Conservation (phyloP, 2,113 vertebrate species). For the Saguinus midas region DNA sequence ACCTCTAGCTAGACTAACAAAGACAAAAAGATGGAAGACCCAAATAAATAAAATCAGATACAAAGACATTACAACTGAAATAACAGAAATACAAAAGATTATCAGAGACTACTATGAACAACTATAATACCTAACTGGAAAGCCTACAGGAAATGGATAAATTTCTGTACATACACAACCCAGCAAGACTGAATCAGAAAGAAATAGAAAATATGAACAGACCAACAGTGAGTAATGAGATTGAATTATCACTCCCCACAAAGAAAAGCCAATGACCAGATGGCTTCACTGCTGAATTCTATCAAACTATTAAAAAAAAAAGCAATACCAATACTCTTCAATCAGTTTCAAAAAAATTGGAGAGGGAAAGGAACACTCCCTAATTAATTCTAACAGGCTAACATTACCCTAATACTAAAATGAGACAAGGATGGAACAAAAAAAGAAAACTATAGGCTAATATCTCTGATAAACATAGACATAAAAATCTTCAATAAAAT, state of each 20-base stretch:
- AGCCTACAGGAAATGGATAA: neutral
- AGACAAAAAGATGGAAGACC: neutral
- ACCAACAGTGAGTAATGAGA: neutral
- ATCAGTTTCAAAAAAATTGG: neutral
- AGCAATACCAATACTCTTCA: neutral
- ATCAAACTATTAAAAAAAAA: neutral
- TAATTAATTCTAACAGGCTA: neutral
- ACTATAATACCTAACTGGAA: neutral
- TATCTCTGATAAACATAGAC: neutral
- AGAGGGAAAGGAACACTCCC: neutral
- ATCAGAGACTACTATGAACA: neutral
- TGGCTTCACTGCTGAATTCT: neutral
- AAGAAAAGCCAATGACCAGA: neutral
- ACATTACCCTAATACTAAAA: neutral
- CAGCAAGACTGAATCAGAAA: neutral
- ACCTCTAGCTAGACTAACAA: neutral
- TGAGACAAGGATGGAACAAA: neutral
- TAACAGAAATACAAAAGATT: neutral
- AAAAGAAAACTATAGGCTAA: neutral
- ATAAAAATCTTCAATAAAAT: neutral
- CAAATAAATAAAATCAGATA: neutral
- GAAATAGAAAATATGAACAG: neutral
- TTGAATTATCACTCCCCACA: neutral
- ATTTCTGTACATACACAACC: neutral
- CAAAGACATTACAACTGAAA: neutral